Evolutionary conservation across 2,797 vertebrate genomes (phyloP).

Genomic region (Falco cherrug): DNA sequence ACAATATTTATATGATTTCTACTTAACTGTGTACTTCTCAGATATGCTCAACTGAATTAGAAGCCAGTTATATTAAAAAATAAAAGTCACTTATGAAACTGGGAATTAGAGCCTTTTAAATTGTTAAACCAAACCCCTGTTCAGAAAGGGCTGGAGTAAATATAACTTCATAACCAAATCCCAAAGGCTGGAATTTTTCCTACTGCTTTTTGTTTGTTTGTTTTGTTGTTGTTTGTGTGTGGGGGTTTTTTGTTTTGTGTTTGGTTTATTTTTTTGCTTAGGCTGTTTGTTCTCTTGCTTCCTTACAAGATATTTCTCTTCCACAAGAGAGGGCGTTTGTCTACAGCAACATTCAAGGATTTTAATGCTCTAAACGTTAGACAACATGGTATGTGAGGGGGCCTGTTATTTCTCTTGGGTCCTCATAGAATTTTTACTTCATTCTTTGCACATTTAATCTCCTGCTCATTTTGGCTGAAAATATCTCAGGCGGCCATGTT

Average conservation of each 20-base stretch:
- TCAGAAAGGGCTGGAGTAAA: not conserved
- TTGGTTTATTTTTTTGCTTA: not conserved
- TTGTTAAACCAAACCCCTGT: not conserved
- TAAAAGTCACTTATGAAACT: constrained; percentile 11
- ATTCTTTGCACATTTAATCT: not conserved
- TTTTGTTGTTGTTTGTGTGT: no score
- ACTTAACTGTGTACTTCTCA: not conserved
- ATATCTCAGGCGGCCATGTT: not conserved
- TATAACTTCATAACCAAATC: constrained; percentile 12
- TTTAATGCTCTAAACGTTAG: not conserved
- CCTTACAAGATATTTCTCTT: not conserved
- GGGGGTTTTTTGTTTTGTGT: not conserved
- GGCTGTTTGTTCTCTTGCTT: not conserved
- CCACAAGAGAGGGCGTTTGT: not conserved
- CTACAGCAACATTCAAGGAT: not conserved
- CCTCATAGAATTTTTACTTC: not conserved
- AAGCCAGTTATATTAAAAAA: constrained; percentile 13
- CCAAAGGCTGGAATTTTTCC: not conserved
- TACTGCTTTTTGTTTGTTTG: not conserved
- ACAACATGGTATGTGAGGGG: not conserved
- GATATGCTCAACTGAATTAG: not conserved
- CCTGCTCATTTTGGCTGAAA: not conserved
- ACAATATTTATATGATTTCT: not conserved
- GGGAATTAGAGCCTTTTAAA: constrained; percentile 21
- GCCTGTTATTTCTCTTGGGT: not conserved